Conservation (phyloP, 2,888 invertebrate genomes). For the Sceliomorpha sp. region DNA sequence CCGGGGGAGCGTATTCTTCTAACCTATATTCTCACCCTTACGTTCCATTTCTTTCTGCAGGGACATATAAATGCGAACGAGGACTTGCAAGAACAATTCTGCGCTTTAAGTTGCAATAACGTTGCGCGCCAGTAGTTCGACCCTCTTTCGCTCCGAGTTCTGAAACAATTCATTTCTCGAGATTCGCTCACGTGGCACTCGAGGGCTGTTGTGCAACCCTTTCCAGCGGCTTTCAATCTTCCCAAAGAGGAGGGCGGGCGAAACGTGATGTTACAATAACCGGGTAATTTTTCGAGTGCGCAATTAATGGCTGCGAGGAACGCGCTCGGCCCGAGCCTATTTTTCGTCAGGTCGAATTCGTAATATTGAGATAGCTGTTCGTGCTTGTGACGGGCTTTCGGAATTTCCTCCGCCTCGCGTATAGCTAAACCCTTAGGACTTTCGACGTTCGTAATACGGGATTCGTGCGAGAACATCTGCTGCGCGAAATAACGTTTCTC, state of each 20-base stretch:
- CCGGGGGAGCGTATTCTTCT: constrained; percentile 9
- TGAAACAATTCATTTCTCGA: constrained; percentile 51
- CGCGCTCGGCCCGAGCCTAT: constrained; percentile 14
- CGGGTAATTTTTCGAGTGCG: constrained; percentile 49
- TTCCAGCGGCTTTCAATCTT: constrained; percentile 37
- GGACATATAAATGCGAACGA: constrained; percentile 56
- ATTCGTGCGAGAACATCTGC: no score
- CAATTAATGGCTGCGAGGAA: constrained; percentile 28
- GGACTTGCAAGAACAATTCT: constrained; percentile 68
- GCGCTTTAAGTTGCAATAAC: constrained; percentile 72
- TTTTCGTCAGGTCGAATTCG: constrained; percentile 26
- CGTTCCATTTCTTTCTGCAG: constrained; percentile 10
- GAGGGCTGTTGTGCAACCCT: constrained; percentile 44
- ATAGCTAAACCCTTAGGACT: no score
- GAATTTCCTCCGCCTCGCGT: no score
- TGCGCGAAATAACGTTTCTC: no score
- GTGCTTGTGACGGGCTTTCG: no score
- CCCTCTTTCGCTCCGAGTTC: constrained; percentile 32
- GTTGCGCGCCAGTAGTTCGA: constrained; percentile 54
- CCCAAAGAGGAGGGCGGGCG: constrained; percentile 7
- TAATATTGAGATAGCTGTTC: constrained; percentile 33
- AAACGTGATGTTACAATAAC: constrained; percentile 53
- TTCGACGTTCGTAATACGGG: no score
- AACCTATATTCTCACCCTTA: constrained; percentile 10
- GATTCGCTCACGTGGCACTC: constrained; percentile 42